phyloP scores from a whole-genome alignment of 2,888 invertebrate species.

The Scelioninae gen. 2 region DNA sequence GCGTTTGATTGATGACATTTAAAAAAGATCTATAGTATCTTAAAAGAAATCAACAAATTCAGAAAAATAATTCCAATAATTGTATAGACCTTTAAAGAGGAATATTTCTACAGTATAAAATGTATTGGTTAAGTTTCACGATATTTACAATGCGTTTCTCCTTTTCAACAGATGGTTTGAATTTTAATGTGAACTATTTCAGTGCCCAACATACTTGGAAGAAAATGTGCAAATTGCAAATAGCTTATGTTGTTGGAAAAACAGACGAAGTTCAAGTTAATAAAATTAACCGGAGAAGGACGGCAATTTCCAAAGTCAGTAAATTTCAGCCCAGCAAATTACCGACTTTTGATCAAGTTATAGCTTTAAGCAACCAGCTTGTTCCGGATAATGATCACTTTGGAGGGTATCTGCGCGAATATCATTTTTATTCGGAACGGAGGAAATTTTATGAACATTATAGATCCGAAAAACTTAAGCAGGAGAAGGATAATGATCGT shows the following conservation, averaged over 20 bases:
- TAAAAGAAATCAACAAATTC: too few species aligned
- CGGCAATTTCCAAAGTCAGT: neutral
- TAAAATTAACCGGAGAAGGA: neutral
- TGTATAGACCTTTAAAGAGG: too few species aligned
- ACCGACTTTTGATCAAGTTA: conserved; percentile 62
- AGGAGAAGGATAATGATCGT: neutral
- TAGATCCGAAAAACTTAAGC: conserved; percentile 50
- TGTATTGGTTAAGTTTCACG: too few species aligned
- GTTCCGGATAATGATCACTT: conserved; percentile 63
- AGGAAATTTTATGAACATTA: conserved; percentile 63
- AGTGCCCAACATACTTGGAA: conserved; percentile 78
- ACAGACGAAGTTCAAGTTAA: conserved; percentile 1
- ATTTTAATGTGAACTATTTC: conserved; percentile 61
- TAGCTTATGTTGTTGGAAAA: conserved; percentile 76
- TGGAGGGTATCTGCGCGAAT: conserved; percentile 61
- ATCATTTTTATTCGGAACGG: conserved; percentile 62
- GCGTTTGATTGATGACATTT: too few species aligned
- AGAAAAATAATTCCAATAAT: too few species aligned
- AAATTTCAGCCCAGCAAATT: conserved; percentile 52
- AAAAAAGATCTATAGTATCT: too few species aligned
- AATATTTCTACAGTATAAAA: too few species aligned
- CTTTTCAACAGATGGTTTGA: conserved; percentile 53
- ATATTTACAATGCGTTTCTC: too few species aligned
- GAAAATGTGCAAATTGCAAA: conserved; percentile 80
- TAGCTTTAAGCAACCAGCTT: conserved; percentile 58